A percentile compares a stretch with the other conserved stretches of the same genome.
Evolutionary conservation across 2,888 invertebrate genomes (phyloP).

Genomic region (Epinotia demarniana): DNA sequence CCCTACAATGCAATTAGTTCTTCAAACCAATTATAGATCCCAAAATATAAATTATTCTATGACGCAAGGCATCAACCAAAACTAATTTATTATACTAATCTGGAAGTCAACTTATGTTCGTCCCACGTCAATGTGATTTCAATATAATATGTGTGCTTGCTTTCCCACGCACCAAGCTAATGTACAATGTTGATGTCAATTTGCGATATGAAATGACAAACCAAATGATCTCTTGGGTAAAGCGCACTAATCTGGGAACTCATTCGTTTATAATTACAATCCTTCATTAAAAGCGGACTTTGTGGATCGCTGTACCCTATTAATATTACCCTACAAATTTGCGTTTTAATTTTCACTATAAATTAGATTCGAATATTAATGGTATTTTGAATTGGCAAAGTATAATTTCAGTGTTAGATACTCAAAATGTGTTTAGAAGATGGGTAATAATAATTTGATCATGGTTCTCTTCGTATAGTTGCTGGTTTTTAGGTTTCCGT

Average conservation of each 20-base stretch:
- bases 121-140: too few relatives aligned
- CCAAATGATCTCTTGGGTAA: background rate
- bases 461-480: background rate
- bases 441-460: background rate
- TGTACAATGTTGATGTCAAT: background rate
- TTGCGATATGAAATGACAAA: background rate
- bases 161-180: too few relatives aligned
- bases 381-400: background rate
- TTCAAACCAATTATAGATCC: background rate
- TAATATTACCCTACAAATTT: constrained; percentile 33
- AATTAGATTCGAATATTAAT: background rate
- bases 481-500: too few relatives aligned
- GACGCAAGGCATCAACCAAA: background rate
- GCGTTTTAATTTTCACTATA: background rate
- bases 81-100: constrained; percentile 1
- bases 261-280: constrained; percentile 23
- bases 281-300: constrained; percentile 31
- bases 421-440: too few relatives aligned
- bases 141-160: too few relatives aligned
- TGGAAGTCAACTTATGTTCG: too few relatives aligned
- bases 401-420: background rate
- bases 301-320: constrained; percentile 7
- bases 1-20: background rate
- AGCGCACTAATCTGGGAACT: constrained; percentile 6
- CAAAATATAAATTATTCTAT: background rate